phyloP scores from a whole-genome alignment of 2,888 invertebrate genomes.

The Nasonovia ribisnigri region DNA sequence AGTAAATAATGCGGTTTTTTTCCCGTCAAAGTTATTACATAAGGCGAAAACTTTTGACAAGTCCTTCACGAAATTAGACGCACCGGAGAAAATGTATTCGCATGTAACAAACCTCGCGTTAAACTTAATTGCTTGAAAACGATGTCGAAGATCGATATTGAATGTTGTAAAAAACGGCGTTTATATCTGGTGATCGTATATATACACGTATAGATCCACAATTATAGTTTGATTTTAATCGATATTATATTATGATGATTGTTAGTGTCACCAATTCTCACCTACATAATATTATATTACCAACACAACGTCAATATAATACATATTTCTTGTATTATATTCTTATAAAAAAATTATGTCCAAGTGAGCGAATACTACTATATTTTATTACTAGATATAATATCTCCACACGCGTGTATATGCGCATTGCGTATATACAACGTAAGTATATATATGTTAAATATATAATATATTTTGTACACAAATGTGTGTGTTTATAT shows the following conservation, averaged over 20 bases:
- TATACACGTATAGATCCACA: not conserved
- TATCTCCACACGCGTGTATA: not conserved
- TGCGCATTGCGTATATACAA: not conserved
- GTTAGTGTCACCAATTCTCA: not conserved
- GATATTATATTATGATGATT: not conserved
- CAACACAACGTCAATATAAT: no score
- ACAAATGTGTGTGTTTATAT: not conserved
- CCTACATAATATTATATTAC: no score
- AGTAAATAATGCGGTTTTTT: not conserved
- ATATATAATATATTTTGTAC: not conserved
- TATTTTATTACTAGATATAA: not conserved
- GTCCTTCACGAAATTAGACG: conserved; percentile 7
- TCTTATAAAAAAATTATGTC: not conserved
- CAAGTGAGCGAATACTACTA: not conserved
- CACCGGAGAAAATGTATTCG: not conserved
- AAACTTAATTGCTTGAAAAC: not conserved
- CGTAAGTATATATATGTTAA: not conserved
- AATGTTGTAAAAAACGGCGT: not conserved
- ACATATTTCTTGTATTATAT: no score
- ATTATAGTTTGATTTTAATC: not conserved
- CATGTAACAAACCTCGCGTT: not conserved
- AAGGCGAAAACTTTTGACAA: conserved; percentile 34
- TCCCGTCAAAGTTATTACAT: not conserved
- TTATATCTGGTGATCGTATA: not conserved
- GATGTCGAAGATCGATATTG: not conserved